phyloP scores from a whole-genome alignment of 1,140 invertebrate species.

The Drosophila jambulina region DNA sequence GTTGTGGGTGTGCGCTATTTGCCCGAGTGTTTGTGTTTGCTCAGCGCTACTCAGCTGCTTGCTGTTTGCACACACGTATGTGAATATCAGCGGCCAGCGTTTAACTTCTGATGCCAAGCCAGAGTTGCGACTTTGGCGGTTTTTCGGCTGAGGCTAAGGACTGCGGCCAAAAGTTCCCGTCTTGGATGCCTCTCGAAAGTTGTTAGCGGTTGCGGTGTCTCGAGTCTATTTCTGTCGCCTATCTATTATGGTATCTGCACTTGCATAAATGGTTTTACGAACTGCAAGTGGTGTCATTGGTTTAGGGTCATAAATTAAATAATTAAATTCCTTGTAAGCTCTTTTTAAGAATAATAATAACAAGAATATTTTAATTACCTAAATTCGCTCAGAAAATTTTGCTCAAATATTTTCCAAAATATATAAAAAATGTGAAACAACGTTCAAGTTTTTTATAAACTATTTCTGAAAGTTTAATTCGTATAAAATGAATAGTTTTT shows the following conservation, averaged over 20 bases:
- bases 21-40: constrained; percentile 62
- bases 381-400: not conserved
- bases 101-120: constrained; percentile 35
- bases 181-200: not conserved
- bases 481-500: too few relatives aligned
- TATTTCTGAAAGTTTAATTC: too few relatives aligned
- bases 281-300: not conserved
- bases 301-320: not conserved
- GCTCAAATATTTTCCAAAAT: not conserved
- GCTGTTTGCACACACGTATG: constrained; percentile 51
- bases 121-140: constrained; percentile 22
- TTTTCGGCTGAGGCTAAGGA: constrained; percentile 9
- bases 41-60: constrained; percentile 67
- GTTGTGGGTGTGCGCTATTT: constrained; percentile 27
- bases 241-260: not conserved
- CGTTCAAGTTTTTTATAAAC: too few relatives aligned
- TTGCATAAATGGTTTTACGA: not conserved
- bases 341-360: not conserved
- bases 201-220: constrained; percentile 14
- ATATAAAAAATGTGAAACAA: not conserved
- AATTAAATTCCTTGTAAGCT: not conserved
- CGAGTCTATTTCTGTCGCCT: not conserved
- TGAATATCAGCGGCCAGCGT: constrained; percentile 61
- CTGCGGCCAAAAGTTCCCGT: not conserved
- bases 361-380: not conserved